Evolutionary conservation across 2,888 invertebrate genomes (phyloP), one percentile per base, ranked within the genome.

Genomic region (Hypomecis punctinalis): DNA sequence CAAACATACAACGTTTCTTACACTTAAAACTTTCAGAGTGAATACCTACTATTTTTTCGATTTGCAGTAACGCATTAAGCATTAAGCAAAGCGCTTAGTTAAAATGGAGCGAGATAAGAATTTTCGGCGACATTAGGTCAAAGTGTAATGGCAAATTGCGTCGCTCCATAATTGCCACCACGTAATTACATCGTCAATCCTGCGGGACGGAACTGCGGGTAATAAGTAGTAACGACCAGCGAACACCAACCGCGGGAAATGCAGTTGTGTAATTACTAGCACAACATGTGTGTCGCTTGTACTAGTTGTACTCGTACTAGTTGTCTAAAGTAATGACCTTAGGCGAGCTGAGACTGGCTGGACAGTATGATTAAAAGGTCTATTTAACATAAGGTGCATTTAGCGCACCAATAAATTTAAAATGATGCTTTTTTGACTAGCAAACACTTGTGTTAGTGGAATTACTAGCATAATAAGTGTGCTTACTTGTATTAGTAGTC

Each of bases 61-160:
- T 23, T 23, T 23, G 23, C 23, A 23, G 23, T 23, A 23, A 40
- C 40, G 40, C 40, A 40, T 40, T 7, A 40, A 40, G 40, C 7
- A 40, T 40, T 40, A 9, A 43, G 11, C 43, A 43, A 51, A 39
- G 37, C 51, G 3, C 10, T 53, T 42, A 5, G n/a, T 47, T 33
- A 35, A 11, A 35, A 11, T 35, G 51, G 9, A 42, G 40, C 9
- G 36, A 46, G 62, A 57, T 57, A 57, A 63, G 36, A 46, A 23
- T 39, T 57, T 63, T 47, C 58, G 56, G 56, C 45, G 47, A 51
- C 51, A 43, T 43, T 52, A 63, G 54, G 52, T 45, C 52, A 49
- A 63, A 62, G 55, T 72, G 76, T 75, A 76, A 76, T 76, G 76
- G 78, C 76, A 82, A 82, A 82, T 83, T 81, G 76, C 78, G 75